Conservation (phyloP, 2,113 vertebrate genomes). For the Leucopternis melanops region DNA sequence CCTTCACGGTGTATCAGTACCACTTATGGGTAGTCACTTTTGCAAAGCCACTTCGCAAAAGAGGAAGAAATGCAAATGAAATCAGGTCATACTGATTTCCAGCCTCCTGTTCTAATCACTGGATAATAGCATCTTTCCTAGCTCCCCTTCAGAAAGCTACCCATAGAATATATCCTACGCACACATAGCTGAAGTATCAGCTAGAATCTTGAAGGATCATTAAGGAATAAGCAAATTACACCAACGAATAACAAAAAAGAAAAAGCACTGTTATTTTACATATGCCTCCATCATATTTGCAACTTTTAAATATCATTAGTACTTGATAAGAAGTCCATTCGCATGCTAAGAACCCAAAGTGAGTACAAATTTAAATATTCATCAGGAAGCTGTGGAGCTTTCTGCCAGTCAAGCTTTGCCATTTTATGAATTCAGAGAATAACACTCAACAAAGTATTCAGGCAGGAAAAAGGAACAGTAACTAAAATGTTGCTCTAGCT, state of each 20-base stretch:
- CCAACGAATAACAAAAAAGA: background rate
- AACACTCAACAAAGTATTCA: background rate
- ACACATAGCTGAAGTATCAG: background rate
- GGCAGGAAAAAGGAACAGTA: background rate
- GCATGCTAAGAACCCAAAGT: background rate
- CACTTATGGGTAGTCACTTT: background rate
- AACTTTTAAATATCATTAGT: background rate
- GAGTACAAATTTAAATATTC: background rate
- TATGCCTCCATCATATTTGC: background rate
- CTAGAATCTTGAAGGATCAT: background rate
- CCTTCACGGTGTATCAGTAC: no score
- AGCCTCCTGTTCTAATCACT: background rate
- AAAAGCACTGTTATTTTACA: background rate
- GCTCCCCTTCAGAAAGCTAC: background rate
- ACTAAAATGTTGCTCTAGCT: background rate
- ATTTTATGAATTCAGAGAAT: background rate
- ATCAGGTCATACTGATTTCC: background rate
- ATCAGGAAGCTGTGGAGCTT: background rate
- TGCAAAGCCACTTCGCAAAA: background rate
- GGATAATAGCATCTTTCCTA: background rate
- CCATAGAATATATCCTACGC: background rate
- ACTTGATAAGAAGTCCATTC: background rate
- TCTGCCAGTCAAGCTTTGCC: background rate
- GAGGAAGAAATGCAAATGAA: background rate
- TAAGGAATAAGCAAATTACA: background rate